Evolutionary conservation across 2,888 invertebrate species (phyloP).

Genomic region (Hipparchia semele): DNA sequence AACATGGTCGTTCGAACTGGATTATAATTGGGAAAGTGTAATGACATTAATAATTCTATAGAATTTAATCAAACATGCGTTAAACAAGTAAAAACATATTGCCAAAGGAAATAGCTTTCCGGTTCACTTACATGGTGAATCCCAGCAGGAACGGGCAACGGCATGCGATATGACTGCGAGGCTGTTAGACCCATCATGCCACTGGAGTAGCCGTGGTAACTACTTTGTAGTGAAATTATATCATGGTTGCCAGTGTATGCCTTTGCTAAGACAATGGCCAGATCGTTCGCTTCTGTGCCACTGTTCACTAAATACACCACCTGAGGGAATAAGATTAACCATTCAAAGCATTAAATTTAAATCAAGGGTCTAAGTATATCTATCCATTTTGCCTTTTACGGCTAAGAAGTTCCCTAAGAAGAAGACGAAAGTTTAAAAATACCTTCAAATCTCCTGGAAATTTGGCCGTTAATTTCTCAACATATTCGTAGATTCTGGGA

Average conservation of each 20-base stretch:
- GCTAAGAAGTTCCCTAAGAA: too few species aligned
- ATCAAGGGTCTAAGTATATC: too few species aligned
- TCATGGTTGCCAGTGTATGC: slow-evolving; percentile 93
- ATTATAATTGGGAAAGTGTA: neutral
- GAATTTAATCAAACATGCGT: neutral
- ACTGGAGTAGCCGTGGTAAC: slow-evolving; percentile 96
- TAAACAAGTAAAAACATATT: too few species aligned
- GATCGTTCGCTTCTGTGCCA: slow-evolving; percentile 98
- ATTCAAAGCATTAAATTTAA: too few species aligned
- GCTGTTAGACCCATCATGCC: slow-evolving; percentile 92
- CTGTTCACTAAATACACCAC: slow-evolving; percentile 97
- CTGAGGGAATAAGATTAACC: slow-evolving; percentile 62
- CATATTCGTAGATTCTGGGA: slow-evolving; percentile 95
- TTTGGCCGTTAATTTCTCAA: slow-evolving; percentile 89
- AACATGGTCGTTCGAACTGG: neutral
- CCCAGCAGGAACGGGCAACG: slow-evolving; percentile 87
- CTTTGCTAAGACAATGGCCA: slow-evolving; percentile 94
- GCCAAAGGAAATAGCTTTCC: too few species aligned
- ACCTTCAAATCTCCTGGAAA: slow-evolving; percentile 94
- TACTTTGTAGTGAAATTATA: slow-evolving; percentile 92
- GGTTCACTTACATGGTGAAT: slow-evolving; percentile 87
- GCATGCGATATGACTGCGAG: slow-evolving; percentile 90
- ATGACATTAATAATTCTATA: too few species aligned
- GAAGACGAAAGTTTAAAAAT: slow-evolving; percentile 25
- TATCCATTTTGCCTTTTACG: too few species aligned